These are phyloP conservation scores for Apamea epomidion DNA, from an alignment of 2,888 invertebrate genomes.

Conservation along the genomic window DNA sequence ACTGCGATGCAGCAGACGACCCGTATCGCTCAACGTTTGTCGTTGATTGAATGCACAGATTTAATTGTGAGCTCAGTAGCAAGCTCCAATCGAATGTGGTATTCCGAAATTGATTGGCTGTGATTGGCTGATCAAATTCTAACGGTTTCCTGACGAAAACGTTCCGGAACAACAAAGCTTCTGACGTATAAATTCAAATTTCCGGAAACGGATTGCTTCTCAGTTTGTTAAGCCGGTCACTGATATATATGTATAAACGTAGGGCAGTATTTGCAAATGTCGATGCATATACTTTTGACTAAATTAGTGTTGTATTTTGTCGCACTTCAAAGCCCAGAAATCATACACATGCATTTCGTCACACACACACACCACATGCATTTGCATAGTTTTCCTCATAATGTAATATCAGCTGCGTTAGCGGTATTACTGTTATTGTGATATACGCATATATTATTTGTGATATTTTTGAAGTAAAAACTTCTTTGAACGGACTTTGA, in stretches of 20 bases:
- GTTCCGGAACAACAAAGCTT: constrained; percentile 25
- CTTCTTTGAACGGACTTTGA: neutral
- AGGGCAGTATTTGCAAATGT: constrained; percentile 7
- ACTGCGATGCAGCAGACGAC: constrained; percentile 8
- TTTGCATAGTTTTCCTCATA: neutral
- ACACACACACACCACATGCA: too few species aligned
- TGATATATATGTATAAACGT: neutral
- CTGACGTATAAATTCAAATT: constrained; percentile 16
- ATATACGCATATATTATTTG: neutral
- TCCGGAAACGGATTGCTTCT: constrained; percentile 23
- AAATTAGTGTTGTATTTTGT: neutral
- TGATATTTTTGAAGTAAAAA: neutral
- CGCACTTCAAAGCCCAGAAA: neutral
- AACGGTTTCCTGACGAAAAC: constrained; percentile 25
- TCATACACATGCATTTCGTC: neutral
- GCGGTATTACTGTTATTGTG: too few species aligned
- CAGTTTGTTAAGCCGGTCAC: constrained; percentile 19
- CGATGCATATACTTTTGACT: neutral
- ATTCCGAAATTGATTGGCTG: constrained; percentile 45
- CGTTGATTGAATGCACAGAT: constrained; percentile 39
- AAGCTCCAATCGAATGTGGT: constrained; percentile 29
- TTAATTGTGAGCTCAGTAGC: constrained; percentile 34
- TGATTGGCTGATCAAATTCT: constrained; percentile 30
- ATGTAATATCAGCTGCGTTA: neutral
- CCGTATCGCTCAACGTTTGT: constrained; percentile 24